Evolutionary conservation across 2,113 vertebrate genomes (phyloP).

Genomic region (Mixornis gularis): DNA sequence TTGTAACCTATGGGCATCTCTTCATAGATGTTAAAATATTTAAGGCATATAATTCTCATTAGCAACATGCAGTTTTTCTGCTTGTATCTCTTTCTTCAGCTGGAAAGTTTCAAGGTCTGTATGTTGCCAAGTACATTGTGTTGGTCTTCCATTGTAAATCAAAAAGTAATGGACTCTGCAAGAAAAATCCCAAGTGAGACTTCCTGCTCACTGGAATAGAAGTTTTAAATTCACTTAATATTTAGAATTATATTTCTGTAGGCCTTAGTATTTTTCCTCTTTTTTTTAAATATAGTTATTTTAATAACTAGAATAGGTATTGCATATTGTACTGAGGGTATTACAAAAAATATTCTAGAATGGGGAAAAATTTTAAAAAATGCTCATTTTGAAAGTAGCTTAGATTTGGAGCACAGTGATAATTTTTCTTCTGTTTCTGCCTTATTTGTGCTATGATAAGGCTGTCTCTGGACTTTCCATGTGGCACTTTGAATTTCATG

Average conservation of each 20-base stretch:
- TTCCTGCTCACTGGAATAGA: neutral
- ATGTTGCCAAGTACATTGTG: conserved; percentile 8
- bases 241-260: neutral
- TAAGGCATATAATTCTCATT: neutral
- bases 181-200: neutral
- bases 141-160: conserved; percentile 48
- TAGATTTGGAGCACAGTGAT: neutral
- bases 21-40: neutral
- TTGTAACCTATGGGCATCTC: neutral
- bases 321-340: neutral
- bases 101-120: conserved; percentile 45
- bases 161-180: neutral
- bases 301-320: neutral
- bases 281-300: neutral
- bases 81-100: conserved; percentile 26
- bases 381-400: neutral
- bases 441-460: neutral
- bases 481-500: neutral
- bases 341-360: neutral
- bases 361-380: neutral
- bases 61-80: neutral
- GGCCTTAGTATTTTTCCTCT: neutral
- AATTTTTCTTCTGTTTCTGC: neutral
- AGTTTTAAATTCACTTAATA: neutral
- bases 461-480: neutral